phyloP scores from a whole-genome alignment of 2,113 vertebrate genomes.

The Budorcas taxicolor region DNA sequence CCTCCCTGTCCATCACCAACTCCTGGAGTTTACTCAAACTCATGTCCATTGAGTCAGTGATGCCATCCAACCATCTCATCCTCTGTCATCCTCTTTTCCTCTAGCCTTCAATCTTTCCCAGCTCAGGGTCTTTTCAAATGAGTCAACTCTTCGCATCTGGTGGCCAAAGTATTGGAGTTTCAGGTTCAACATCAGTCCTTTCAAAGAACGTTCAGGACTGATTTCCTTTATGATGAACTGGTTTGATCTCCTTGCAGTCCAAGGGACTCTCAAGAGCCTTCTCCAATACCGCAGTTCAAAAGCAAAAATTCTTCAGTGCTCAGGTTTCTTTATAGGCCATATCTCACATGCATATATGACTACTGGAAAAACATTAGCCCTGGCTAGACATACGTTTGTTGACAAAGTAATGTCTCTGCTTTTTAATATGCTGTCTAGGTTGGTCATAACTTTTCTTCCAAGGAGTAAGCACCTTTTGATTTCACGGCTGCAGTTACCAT shows the following conservation, averaged over 20 bases:
- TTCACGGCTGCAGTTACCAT: neutral
- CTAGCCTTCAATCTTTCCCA: neutral
- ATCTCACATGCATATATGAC: neutral
- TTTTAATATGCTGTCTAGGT: neutral
- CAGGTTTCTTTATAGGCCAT: neutral
- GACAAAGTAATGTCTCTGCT: neutral
- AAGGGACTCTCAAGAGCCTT: neutral
- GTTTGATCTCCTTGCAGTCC: neutral
- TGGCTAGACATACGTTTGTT: accelerated
- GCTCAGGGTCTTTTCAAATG: neutral
- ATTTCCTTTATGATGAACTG: neutral
- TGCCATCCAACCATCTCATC: neutral
- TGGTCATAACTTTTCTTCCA: neutral
- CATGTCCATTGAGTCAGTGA: neutral
- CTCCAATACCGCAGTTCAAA: neutral
- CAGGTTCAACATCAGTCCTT: neutral
- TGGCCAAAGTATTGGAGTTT: neutral
- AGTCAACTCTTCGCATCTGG: neutral
- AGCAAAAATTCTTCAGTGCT: neutral
- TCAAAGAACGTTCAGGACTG: neutral
- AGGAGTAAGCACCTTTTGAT: neutral
- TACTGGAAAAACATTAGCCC: neutral
- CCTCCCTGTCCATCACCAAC: neutral
- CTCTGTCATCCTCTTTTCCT: neutral
- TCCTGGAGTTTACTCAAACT: neutral